Percentiles rank a stretch among this genome's conserved stretches.
These are phyloP conservation scores for Neogobius melanostomus DNA, from an alignment of 2,113 vertebrate species.

Conservation along the genomic window DNA sequence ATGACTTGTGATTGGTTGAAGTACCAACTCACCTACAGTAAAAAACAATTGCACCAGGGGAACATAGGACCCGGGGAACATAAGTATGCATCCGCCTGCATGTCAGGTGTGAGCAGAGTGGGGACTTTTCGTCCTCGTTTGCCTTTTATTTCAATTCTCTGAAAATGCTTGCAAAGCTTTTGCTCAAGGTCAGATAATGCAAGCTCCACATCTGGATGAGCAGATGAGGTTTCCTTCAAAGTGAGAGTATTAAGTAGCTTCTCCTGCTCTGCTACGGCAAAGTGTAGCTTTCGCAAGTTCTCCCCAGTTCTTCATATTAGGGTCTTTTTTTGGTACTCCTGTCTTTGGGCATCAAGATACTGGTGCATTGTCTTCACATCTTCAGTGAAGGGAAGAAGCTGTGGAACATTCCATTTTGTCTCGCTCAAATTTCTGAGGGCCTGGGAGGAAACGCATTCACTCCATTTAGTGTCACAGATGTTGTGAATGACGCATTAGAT, in stretches of 20 bases:
- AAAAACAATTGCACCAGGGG: no score
- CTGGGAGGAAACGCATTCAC: slow-evolving; percentile 16
- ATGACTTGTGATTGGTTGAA: no score
- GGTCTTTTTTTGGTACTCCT: background rate
- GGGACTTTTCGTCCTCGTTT: slow-evolving; percentile 19
- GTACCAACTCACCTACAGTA: no score
- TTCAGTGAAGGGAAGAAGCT: slow-evolving; percentile 17
- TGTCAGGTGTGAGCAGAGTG: slow-evolving; percentile 14
- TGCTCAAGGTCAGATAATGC: slow-evolving; percentile 15
- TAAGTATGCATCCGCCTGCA: no score
- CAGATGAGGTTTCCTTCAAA: background rate
- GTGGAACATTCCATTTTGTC: slow-evolving; percentile 16
- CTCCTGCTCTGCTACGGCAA: background rate
- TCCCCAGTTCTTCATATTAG: background rate
- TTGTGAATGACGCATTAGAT: background rate
- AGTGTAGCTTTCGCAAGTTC: background rate
- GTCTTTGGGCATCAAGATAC: background rate
- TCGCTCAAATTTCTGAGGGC: slow-evolving; percentile 20
- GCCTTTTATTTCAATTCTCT: slow-evolving; percentile 11
- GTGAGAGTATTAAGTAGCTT: slow-evolving; percentile 2
- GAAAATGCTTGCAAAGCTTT: slow-evolving; percentile 7
- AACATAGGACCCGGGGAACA: no score
- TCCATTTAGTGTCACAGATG: slow-evolving; percentile 20
- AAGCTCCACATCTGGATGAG: slow-evolving; percentile 21
- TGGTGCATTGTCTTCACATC: slow-evolving; percentile 19